Conservation (phyloP, 2,113 vertebrate genomes). For the Nipponia nippon region DNA sequence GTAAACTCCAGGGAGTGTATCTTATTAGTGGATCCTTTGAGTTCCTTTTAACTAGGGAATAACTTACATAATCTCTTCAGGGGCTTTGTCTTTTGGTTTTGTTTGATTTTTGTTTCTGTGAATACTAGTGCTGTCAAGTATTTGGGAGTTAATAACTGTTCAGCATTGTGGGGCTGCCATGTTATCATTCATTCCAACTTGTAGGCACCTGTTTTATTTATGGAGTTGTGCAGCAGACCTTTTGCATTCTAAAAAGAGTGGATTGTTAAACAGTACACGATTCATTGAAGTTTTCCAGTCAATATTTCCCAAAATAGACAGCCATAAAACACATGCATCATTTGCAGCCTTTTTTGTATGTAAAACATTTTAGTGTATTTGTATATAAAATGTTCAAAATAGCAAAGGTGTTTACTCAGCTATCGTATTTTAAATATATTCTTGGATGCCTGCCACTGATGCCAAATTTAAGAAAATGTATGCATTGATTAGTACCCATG, state of each 20-base stretch:
- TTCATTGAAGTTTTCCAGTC: neutral
- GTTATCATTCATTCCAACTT: neutral
- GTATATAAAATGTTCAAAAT: neutral
- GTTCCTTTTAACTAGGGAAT: neutral
- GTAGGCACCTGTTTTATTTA: neutral
- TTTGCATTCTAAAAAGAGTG: neutral
- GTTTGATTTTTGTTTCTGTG: neutral
- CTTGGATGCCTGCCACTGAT: neutral
- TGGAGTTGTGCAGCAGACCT: neutral
- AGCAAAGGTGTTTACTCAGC: neutral
- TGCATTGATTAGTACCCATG: neutral
- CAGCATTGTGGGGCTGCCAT: neutral
- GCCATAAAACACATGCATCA: neutral
- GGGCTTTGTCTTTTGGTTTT: neutral
- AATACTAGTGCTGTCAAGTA: neutral
- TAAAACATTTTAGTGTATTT: neutral
- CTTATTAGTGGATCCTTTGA: neutral
- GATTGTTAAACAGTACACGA: neutral
- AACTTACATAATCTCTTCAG: neutral
- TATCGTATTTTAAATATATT: neutral
- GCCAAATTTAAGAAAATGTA: neutral
- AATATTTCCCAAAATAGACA: neutral
- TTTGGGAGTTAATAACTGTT: neutral
- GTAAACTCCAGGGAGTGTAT: neutral
- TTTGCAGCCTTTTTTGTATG: neutral